Base-by-base conservation (phyloP, 2,888 invertebrate species). In the Macrophya annulata region DNA sequence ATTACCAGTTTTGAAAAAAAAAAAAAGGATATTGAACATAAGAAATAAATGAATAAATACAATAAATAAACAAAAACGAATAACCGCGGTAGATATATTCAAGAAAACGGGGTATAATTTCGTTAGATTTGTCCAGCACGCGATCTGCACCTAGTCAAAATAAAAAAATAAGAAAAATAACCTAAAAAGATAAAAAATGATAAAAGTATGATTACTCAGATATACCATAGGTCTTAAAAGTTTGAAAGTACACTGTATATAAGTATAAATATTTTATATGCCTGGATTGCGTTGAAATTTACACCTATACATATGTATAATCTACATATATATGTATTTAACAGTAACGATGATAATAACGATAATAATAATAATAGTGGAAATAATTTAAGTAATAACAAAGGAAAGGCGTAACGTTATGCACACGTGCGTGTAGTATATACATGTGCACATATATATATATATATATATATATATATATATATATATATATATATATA, bases 121-220 rank as follows among this genome's bases (percentile, higher is more conserved):
- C 85, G 88, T 86, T 86, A 86, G 86, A 86, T 86, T 72, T 85
- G 86, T 88, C 87, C 87, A 88, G 87, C 91, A 91, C 91, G 91
- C 91, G 90, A 91, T 91, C n/a, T n/a, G n/a, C 90, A 89, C 90
- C 91, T 90, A 91, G 91, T 91, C 90, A 90, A 88, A 43, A 10
- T 4, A 62, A 62, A 62, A 48, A 48, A 48, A 48, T 10, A 48
- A 48, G 4, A 48, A 48, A 48, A 1, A 31, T 2, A 31, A 31
- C 31, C 31, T 31, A 31, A 55, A 55, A 55, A 55, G 55, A 55
- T n/a, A n/a, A 55, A 17, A 55, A 51, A 55, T n/a, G 55, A 55
- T 8, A 55, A 51, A 55, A 55, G 3, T 55, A 62, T 62, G 62
- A 62, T 72, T 72, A 72, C 3, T 2, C 3, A 31, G 31, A 31